phyloP scores from a whole-genome alignment of 1,140 invertebrate species.

The Hestina assimilis region DNA sequence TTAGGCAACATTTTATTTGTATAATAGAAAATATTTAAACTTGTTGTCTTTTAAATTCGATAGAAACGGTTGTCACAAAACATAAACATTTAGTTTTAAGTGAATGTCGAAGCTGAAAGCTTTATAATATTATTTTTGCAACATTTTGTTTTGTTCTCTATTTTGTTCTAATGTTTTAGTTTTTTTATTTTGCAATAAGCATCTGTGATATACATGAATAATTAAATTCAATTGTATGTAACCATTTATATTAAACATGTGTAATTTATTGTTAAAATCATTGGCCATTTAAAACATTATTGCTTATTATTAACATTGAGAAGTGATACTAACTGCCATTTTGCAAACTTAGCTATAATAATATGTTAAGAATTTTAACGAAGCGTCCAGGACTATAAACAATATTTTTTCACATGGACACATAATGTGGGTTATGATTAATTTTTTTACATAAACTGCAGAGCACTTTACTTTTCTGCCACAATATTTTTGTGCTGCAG shows the following conservation, averaged over 20 bases:
- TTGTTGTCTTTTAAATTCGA: constrained; percentile 5
- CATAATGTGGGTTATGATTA: background rate
- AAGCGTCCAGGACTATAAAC: background rate
- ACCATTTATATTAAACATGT: constrained; percentile 9
- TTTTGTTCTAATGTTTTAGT: constrained; percentile 7
- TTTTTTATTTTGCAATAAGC: constrained; percentile 44
- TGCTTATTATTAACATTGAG: constrained; percentile 45
- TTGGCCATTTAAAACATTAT: constrained; percentile 18
- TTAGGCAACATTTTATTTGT: constrained; percentile 12
- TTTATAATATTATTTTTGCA: constrained; percentile 33
- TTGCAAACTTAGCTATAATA: constrained; percentile 32
- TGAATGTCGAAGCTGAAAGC: constrained; percentile 39
- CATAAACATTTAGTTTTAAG: constrained; percentile 41
- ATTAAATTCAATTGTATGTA: constrained; percentile 24
- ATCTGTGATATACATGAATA: constrained; percentile 57
- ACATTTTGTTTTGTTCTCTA: constrained; percentile 1
- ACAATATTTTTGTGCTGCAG: constrained; percentile 9
- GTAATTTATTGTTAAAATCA: constrained; percentile 21
- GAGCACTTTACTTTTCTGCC: constrained; percentile 1
- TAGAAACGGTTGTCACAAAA: constrained; percentile 12
- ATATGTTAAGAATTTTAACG: constrained; percentile 15
- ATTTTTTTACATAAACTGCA: constrained; percentile 1
- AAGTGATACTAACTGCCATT: constrained; percentile 67
- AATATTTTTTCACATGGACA: constrained; percentile 6
- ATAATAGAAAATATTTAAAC: background rate